Evolutionary conservation across 2,797 vertebrate genomes (phyloP), one percentile per base, ranked within the genome.

Genomic region (Sciurus carolinensis): DNA sequence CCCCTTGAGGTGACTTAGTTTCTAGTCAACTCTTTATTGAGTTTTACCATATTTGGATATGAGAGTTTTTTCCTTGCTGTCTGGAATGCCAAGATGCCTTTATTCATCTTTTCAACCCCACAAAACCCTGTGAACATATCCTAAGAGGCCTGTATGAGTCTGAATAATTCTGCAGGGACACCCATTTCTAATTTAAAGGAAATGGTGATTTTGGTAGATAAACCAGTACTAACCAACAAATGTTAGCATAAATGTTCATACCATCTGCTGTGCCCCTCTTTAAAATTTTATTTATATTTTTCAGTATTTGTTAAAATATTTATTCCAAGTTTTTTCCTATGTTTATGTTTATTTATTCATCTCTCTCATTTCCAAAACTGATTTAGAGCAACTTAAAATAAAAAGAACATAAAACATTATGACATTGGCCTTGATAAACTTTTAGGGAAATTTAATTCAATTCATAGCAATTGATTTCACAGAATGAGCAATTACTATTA

Each of bases 101-200:
- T 73, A 73, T 44, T n/a, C 42, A 22, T 10, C 64, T 33, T 72
- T 77, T 79, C 42, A 71, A 44, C 52, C 72, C 52, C 44, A 24
- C 13, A 89, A n/a, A 88, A 44, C 3, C 33, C 57, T 5, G 9
- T 3, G 62, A 81, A 44, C 36, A 54, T 92, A 22, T 94, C 66
- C 47, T 52, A 72, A 69, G 62, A 79, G 47, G 17, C 52, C 42
- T 89, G 76, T 39, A 0, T 22, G 76, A 69, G 30, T 62, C 47
- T 5, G 14, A 36, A 22, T 62, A 83, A 79, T 72, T 72, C 18
- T 72, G 52, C 86, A 22, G 22, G 77, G 20, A 73, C 1, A 81
- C 1, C 28, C 52, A 47, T 88, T 90, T 42, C 79, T 79, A 94
- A 82, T 59, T 71, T 80, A 84, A 89, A 94, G 50, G 47, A 96